Conservation (phyloP, 2,113 vertebrate genomes). For the Archilochus colubris region DNA sequence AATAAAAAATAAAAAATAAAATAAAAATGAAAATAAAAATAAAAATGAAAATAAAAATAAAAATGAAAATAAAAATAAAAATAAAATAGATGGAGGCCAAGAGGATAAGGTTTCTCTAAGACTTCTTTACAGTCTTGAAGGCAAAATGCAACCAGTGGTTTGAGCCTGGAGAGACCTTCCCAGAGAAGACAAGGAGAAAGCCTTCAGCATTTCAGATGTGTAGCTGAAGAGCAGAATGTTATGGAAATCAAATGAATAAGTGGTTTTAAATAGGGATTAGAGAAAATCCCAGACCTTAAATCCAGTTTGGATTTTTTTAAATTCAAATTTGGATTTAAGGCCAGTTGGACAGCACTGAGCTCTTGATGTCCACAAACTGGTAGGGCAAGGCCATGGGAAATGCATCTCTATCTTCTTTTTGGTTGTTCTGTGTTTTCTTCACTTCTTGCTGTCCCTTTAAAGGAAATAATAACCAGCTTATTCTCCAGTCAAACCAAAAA, state of each 20-base stretch:
- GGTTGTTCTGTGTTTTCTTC: not conserved
- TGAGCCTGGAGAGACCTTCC: not conserved
- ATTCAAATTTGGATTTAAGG: too few relatives aligned
- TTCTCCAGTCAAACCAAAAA: not conserved
- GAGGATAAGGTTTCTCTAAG: not conserved
- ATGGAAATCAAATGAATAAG: not conserved
- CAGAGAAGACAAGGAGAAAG: not conserved
- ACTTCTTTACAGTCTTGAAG: not conserved
- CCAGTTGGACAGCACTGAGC: not conserved
- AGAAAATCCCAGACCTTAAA: not conserved
- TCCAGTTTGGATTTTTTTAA: not conserved
- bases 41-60: too few relatives aligned
- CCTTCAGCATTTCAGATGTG: not conserved
- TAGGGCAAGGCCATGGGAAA: not conserved
- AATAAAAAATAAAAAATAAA: too few relatives aligned
- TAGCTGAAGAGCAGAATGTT: not conserved
- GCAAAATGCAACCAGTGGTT: not conserved
- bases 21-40: too few relatives aligned
- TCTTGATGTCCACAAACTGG: not conserved
- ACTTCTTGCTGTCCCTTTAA: not conserved
- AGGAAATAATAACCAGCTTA: not conserved
- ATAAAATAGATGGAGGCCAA: not conserved
- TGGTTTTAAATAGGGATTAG: not conserved
- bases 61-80: too few relatives aligned
- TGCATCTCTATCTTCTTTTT: fast-evolving